A percentile compares a stretch with the other conserved stretches of the same genome.
These are phyloP conservation scores for Ephestia elutella DNA, from an alignment of 1,140 invertebrate species.

Conservation along the genomic window DNA sequence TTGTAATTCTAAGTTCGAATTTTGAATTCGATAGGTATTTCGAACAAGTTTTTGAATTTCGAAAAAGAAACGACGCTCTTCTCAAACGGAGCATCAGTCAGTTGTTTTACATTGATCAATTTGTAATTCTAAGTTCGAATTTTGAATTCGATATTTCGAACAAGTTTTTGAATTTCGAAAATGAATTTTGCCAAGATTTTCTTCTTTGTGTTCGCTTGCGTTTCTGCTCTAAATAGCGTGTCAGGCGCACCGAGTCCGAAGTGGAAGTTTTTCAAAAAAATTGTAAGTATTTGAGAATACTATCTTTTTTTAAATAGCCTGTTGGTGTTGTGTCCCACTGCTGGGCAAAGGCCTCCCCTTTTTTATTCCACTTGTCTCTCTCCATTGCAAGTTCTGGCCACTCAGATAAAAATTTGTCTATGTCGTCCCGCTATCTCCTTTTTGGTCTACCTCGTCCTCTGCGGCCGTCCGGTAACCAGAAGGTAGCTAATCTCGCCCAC, in stretches of 20 bases:
- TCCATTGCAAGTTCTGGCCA: no score
- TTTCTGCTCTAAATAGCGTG: slow-evolving; percentile 17
- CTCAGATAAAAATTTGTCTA: no score
- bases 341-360: no score
- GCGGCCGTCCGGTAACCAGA: no score
- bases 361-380: no score
- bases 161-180: slow-evolving; percentile 5
- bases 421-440: no score
- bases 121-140: slow-evolving; percentile 4
- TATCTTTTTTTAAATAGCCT: background rate
- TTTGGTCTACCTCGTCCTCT: no score
- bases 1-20: slow-evolving; percentile 4
- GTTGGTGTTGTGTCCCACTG: no score
- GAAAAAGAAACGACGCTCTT: slow-evolving; percentile 19
- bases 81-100: slow-evolving; percentile 1
- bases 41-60: background rate
- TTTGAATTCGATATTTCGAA: background rate
- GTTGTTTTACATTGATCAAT: background rate
- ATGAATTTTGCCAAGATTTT: slow-evolving; percentile 30
- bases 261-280: slow-evolving; percentile 34
- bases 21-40: slow-evolving; percentile 2
- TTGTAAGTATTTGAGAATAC: slow-evolving; percentile 29
- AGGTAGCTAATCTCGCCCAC: no score
- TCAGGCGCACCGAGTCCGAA: slow-evolving; percentile 24
- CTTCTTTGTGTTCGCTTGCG: slow-evolving; percentile 25